phyloP scores from a whole-genome alignment of 2,888 invertebrate genomes.

The Amblyjoppa proteus region DNA sequence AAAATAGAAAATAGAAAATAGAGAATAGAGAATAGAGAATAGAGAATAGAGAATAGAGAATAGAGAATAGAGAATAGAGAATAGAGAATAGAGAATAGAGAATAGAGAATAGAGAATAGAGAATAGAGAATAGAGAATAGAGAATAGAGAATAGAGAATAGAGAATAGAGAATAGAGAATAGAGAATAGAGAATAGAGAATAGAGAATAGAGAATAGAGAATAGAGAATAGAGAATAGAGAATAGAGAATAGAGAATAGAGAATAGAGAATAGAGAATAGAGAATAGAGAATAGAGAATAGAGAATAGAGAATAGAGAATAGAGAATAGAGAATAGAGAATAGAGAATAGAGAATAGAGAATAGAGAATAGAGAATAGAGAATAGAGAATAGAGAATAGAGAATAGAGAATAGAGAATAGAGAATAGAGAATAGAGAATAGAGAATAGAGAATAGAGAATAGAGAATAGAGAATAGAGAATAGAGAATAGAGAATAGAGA shows the following conservation, averaged over 20 bases:
- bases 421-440: background rate
- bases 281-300: background rate
- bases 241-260: background rate
- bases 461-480: background rate
- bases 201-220: background rate
- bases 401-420: background rate
- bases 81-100: background rate
- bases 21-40: background rate
- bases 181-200: background rate
- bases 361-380: background rate
- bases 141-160: background rate
- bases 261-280: background rate
- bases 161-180: background rate
- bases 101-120: background rate
- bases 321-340: background rate
- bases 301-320: background rate
- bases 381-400: background rate
- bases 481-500: background rate
- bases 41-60: background rate
- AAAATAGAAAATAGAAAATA: background rate
- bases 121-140: background rate
- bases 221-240: background rate
- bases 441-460: background rate
- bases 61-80: background rate
- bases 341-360: background rate